Evolutionary conservation across 2,797 vertebrate species (phyloP).

Genomic region (Amazona ochrocephala): DNA sequence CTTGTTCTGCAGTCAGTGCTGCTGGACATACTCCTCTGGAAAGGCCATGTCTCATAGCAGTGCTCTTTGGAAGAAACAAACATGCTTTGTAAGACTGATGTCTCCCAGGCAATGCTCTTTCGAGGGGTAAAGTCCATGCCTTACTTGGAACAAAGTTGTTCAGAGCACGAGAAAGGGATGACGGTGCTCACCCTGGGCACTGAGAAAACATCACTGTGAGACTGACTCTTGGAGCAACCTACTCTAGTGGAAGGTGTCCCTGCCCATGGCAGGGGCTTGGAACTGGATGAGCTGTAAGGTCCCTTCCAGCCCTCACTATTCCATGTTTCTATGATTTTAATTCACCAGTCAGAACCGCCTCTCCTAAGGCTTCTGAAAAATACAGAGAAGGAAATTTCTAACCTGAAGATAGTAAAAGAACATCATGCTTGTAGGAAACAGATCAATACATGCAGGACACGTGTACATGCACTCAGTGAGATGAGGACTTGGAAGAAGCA

Average conservation of each 20-base stretch:
- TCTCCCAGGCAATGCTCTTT: conserved; percentile 29
- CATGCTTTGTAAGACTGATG: neutral
- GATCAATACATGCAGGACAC: neutral
- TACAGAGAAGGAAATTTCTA: neutral
- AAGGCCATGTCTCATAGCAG: neutral
- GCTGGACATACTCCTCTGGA: neutral
- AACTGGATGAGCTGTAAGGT: neutral
- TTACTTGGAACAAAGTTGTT: neutral
- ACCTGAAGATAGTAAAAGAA: neutral
- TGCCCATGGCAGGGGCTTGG: neutral
- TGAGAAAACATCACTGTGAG: rapidly evolving
- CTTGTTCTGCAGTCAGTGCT: neutral
- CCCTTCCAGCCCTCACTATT: neutral
- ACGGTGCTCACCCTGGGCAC: rapidly evolving
- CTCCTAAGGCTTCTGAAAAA: neutral
- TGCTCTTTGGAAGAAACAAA: neutral
- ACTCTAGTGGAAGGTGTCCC: neutral
- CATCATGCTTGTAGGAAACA: neutral
- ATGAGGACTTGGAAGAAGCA: neutral
- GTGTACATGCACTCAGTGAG: neutral
- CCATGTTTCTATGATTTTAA: neutral
- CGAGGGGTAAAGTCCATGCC: neutral
- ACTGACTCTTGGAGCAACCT: neutral
- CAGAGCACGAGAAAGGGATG: neutral
- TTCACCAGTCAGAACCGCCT: neutral